Evolutionary conservation across 2,888 invertebrate genomes (phyloP), one percentile per base, ranked within the genome.

Genomic region (Melinaea marsaeus): DNA sequence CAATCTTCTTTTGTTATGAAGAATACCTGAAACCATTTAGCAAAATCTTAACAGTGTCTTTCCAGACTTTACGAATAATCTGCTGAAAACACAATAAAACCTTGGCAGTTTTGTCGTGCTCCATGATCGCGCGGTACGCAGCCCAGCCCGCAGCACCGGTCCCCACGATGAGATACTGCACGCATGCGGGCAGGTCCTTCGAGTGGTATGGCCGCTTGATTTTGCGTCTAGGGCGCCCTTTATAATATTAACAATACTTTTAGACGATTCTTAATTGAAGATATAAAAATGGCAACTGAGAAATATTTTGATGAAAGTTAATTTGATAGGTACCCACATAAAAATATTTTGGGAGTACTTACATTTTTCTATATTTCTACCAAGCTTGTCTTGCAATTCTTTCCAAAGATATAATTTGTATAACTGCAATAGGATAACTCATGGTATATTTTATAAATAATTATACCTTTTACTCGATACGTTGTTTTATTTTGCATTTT

Each of bases 91-190:
- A 5, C 42, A 42, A 42, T 42, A 6, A 42, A 42, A 86, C 89
- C 85, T 88, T 89, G 7, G 90, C 90, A 3, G 64, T 79, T 48
- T 79, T 77, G 68, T 90, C 89, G 57, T 85, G 79, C 34, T 86
- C 75, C 78, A 76, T 79, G 62, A 90, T 90, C 13, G 89, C 74
- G 11, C 77, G 71, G 70, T 88, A 89, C 0, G 88, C 90, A 0
- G 84, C 80, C 90, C 89, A 90, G 61, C 82, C 89, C 0, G 90
- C 90, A 0, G 83, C 75, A 0, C 90, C 90, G 0, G 81, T 62
- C 13, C 90, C 90, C 0, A 90, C 71, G 3, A 90, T 89, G 13
- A 90, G 78, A 69, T 90, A 90, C 73, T 88, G 90, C 4, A 90
- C 90, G 65, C 89, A 89, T 4, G 83, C 71, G 0, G 90, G 90